Evolutionary conservation across 2,797 vertebrate genomes (phyloP), one percentile per base, ranked within the genome.

Genomic region (Leptoclinus maculatus): DNA sequence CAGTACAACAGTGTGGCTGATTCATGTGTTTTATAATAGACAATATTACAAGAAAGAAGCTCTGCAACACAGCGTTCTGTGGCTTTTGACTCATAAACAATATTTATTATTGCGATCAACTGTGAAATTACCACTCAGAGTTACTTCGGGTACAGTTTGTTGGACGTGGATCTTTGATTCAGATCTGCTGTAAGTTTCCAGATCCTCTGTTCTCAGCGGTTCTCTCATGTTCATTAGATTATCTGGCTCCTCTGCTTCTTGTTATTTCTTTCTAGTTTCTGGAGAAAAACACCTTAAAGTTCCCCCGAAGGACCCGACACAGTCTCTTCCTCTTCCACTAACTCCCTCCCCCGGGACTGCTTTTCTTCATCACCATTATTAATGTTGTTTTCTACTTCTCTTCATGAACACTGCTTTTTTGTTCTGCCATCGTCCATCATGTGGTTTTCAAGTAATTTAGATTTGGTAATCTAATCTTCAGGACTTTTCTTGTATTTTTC

Each of bases 231-330:
- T 47, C n/a, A 17, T 76, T 59, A 53, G 19, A n/a, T 45, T 83
- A 17, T 49, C n/a, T 14, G 10, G 17, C 58, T 4, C 9, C 21
- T 25, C 16, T 21, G 27, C 66, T 56, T 66, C 66, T 62, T 57
- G 71, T 64, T 25, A 14, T 23, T n/a, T 16, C 59, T 83, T 47
- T 65, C n/a, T 62, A 2, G 23, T 11, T 56, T 63, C 64, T 69
- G 39, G 71, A 64, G 41, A 23, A 47, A 38, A 78, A 72, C 54
- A 57, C 63, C 63, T 49, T 32, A 19, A 47, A 34, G 76, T 75
- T 54, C 47, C n/a, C 58, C 47, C 57, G 7, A 21, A n/a, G 25
- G 70, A 74, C 23, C 34, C 25, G 21, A 53, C 49, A 23, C 32
- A 17, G 29, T 19, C 29, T 51, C 38, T 38, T 51, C 53, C n/a